These are phyloP conservation scores for Danaus plexippus DNA, from an alignment of 1,140 invertebrate species.

Conservation along the genomic window DNA sequence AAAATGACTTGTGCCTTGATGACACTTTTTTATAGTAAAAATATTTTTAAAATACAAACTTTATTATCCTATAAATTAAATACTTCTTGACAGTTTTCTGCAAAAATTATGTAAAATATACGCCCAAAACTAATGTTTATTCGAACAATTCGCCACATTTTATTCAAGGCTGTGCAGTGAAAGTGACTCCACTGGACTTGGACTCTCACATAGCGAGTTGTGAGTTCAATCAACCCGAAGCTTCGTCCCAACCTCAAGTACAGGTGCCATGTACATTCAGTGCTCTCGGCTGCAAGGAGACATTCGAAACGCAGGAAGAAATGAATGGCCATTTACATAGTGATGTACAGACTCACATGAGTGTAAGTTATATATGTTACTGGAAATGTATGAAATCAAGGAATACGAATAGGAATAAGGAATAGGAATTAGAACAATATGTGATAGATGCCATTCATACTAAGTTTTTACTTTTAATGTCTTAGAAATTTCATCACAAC, in stretches of 20 bases:
- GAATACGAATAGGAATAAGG: too few relatives aligned
- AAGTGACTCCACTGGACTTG: conserved; percentile 79
- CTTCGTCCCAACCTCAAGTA: conserved; percentile 41
- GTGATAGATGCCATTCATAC: too few relatives aligned
- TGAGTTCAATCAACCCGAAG: conserved; percentile 67
- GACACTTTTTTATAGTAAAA: conserved; percentile 8
- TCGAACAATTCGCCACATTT: background rate
- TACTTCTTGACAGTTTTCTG: too few relatives aligned
- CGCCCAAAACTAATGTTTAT: background rate
- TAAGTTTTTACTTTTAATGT: too few relatives aligned
- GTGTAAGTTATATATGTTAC: conserved; percentile 64
- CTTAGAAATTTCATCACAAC: too few relatives aligned
- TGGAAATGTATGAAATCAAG: too few relatives aligned
- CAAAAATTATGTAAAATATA: too few relatives aligned
- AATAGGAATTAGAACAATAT: too few relatives aligned
- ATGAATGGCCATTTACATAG: conserved; percentile 73
- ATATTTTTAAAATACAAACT: too few relatives aligned
- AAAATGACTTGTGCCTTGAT: background rate
- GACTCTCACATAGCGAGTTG: conserved; percentile 76
- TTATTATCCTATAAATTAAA: too few relatives aligned
- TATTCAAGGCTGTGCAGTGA: conserved; percentile 73
- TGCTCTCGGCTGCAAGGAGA: conserved; percentile 73
- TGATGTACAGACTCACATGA: conserved; percentile 74
- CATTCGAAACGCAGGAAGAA: conserved; percentile 74
- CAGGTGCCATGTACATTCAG: conserved; percentile 73